Percentiles rank a stretch among this genome's conserved stretches.
These are phyloP conservation scores for Prietella phreatophila DNA, from an alignment of 2,113 vertebrate genomes.

Conservation along the genomic window DNA sequence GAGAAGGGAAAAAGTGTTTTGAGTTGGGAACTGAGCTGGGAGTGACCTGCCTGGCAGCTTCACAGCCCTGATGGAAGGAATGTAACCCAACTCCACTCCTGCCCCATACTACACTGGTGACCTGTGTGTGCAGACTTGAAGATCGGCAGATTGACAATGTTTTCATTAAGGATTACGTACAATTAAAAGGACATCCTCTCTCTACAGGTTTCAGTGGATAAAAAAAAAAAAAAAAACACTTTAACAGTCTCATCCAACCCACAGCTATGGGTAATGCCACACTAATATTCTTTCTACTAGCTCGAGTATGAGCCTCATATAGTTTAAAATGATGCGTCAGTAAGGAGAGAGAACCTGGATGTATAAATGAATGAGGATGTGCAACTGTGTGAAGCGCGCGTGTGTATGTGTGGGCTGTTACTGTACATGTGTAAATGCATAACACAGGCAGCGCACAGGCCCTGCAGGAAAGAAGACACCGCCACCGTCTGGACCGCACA, in stretches of 20 bases:
- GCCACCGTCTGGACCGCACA: constrained; percentile 42
- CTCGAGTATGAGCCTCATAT: not conserved
- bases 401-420: not conserved
- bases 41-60: constrained; percentile 73
- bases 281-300: not conserved
- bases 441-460: constrained; percentile 34
- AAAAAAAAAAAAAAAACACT: not conserved
- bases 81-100: constrained; percentile 70
- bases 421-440: constrained; percentile 21
- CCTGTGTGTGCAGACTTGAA: constrained; percentile 35
- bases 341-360: not conserved
- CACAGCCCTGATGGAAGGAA: constrained; percentile 71
- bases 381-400: not conserved
- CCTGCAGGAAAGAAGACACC: constrained; percentile 52
- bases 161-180: constrained; percentile 7
- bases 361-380: not conserved
- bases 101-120: constrained; percentile 41
- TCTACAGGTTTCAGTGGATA: not conserved
- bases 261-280: not conserved
- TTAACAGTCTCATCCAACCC: not conserved
- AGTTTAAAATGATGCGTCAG: not conserved
- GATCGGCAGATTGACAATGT: constrained; percentile 14
- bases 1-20: constrained; percentile 62
- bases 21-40: constrained; percentile 75
- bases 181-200: not conserved